These are phyloP conservation scores for Lytechinus variegatus DNA, from an alignment of 35 echinoderm and acorn worm genomes.

Conservation along the genomic window DNA sequence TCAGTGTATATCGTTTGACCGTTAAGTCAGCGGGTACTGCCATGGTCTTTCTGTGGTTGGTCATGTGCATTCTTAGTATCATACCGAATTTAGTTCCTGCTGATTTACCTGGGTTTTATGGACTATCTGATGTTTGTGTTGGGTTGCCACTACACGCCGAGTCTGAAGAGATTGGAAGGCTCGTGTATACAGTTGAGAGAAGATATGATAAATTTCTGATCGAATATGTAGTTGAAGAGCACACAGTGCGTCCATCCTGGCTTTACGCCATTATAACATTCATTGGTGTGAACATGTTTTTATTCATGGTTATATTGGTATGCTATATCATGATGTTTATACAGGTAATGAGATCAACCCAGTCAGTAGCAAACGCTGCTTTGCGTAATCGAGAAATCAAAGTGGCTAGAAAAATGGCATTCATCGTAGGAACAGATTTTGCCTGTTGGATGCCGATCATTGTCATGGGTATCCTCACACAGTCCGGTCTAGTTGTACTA, in stretches of 20 bases:
- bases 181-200: background rate
- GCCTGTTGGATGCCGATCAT: constrained; percentile 94
- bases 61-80: constrained; percentile 38
- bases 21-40: constrained; percentile 34
- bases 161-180: constrained; percentile 39
- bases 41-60: constrained; percentile 52
- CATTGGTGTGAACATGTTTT: constrained; percentile 68
- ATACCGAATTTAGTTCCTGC: constrained; percentile 50
- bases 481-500: constrained; percentile 55
- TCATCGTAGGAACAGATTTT: constrained; percentile 83
- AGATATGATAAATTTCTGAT: background rate
- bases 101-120: constrained; percentile 67
- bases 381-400: constrained; percentile 67
- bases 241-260: constrained; percentile 62
- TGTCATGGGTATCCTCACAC: constrained; percentile 77
- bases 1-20: constrained; percentile 60
- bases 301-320: constrained; percentile 61
- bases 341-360: constrained; percentile 60
- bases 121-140: constrained; percentile 83
- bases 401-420: constrained; percentile 83
- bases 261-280: constrained; percentile 75
- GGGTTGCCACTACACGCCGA: constrained; percentile 74
- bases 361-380: constrained; percentile 26
- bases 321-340: constrained; percentile 83
- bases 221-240: constrained; percentile 38